Percentiles rank a stretch among this genome's conserved stretches.
Conservation (phyloP, 2,113 vertebrate genomes). For the Nettapus auritus region DNA sequence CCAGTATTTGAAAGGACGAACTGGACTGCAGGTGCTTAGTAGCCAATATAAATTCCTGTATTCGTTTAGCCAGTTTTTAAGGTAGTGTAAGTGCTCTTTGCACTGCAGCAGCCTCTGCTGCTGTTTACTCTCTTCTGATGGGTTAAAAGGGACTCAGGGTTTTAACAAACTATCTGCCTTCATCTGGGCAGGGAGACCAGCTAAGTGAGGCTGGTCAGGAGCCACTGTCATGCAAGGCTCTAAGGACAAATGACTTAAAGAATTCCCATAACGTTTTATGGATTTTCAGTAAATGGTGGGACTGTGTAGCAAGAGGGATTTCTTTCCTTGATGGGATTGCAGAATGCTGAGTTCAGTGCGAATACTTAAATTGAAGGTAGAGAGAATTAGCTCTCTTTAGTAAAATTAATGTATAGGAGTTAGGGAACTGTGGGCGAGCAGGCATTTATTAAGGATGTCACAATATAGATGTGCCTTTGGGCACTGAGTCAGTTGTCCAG, state of each 20-base stretch:
- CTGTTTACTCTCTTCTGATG: neutral
- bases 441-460: neutral
- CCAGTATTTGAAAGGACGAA: neutral
- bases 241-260: neutral
- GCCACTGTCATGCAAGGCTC: neutral
- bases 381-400: neutral
- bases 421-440: neutral
- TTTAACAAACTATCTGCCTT: neutral
- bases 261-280: neutral
- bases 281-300: neutral
- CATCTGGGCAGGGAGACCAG: neutral
- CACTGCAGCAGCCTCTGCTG: slow-evolving; percentile 15
- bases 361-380: neutral
- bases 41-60: neutral
- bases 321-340: neutral
- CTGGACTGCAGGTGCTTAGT: neutral
- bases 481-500: neutral
- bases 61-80: neutral
- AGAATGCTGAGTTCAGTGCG: neutral
- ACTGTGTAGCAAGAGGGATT: neutral
- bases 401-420: neutral
- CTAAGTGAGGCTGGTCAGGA: neutral
- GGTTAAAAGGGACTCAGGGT: neutral
- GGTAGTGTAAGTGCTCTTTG: neutral
- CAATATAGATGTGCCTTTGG: neutral